These are phyloP conservation scores for Myioborus melanocephalus DNA, from an alignment of 2,797 vertebrate species.

Conservation along the genomic window DNA sequence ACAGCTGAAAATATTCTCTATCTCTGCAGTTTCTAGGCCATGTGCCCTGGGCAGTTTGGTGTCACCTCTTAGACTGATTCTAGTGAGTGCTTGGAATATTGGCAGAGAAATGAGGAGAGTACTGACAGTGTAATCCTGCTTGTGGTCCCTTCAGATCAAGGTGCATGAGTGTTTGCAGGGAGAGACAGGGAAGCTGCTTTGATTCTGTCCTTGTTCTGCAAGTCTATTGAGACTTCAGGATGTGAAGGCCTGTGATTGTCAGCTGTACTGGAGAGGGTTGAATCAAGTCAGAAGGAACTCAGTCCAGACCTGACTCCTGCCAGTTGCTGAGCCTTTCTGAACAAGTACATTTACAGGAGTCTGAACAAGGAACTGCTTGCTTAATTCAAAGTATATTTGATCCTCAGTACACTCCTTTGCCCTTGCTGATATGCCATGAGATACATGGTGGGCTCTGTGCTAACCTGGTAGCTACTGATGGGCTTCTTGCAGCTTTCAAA, in stretches of 20 bases:
- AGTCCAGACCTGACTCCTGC: neutral
- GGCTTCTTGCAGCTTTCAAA: neutral
- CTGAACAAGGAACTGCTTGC: neutral
- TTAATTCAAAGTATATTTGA: neutral
- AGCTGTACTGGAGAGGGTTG: neutral
- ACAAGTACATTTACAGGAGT: neutral
- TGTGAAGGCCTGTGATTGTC: rapidly evolving
- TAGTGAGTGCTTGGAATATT: neutral
- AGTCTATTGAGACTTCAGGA: neutral
- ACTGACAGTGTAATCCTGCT: neutral
- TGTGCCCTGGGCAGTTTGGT: neutral
- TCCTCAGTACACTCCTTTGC: neutral
- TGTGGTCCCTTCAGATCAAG: neutral
- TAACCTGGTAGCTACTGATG: neutral
- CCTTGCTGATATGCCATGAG: neutral
- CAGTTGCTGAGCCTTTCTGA: neutral
- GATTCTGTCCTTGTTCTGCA: neutral
- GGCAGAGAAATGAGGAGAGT: neutral
- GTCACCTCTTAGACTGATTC: neutral
- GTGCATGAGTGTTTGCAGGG: neutral
- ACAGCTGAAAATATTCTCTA: neutral
- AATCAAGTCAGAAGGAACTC: neutral
- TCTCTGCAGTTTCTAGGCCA: neutral
- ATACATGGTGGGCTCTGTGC: neutral
- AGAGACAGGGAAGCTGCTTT: neutral